Base-by-base conservation (phyloP, 2,797 vertebrate species). In the Takifugu ocellatus region DNA sequence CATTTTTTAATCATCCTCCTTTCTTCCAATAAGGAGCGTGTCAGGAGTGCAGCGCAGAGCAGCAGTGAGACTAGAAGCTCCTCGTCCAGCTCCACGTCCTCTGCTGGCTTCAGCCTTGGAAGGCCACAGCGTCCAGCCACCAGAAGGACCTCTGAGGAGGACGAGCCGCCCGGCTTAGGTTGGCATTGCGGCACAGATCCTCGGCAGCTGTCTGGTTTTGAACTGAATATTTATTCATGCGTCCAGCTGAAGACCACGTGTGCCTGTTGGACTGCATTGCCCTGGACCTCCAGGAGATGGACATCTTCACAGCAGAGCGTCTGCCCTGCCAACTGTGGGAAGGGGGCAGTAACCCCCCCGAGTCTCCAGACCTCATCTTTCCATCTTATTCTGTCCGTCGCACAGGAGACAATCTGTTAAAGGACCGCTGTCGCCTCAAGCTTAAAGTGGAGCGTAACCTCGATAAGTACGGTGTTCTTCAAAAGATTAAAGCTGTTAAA, bases 201-300 rank as follows among this genome's bases (percentile, higher is more conserved):
- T 33, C 10, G 31, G 1, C 10, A 33, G 10, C 31, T 14, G 36
- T 14, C 2, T 10, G 31, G 4, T 14, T 39, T 39, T 39, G 36
- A 39, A 4, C 36, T 39, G 12, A 39, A 39, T 39, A 39, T 39
- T 39, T 14, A 39, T 14, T 39, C 36, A 4, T 39, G 36, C 7
- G 7, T 39, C 14, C 10, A 4, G 10, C 36, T 39, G 1, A 94
- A 75, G 91, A 93, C 39, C 94, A 93, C 0, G 61, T 92, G 61
- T 98, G 96, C 77, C 87, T 99, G 74, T 70, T 99, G 73, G 97
- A 99, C 85, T 98, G 96, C 88, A 94, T 98, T 51, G 81, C 94
- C 2, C 84, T 98, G 70, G 97, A 98, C 73, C 92, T 99, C 47
- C 96, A 98, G 81, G 94, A 99, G 85, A 95, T 99, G 94, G 91